Base-by-base conservation (phyloP, 2,888 invertebrate species). In the Rotaria socialis region DNA sequence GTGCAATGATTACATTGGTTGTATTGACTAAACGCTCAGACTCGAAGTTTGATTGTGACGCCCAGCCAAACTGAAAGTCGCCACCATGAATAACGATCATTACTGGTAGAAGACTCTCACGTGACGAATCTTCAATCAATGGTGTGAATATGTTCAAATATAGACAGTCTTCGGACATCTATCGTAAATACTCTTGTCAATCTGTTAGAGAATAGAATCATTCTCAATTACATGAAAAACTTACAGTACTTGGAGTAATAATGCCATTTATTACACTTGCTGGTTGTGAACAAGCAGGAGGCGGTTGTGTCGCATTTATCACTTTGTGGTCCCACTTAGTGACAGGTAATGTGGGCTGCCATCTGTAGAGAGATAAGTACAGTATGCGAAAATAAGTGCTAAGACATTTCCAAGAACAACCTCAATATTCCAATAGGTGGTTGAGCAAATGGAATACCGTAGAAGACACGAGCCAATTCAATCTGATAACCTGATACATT, bases 21-120 rank as follows among this genome's bases (percentile, higher is more conserved):
- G 89, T 86, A 27, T 90, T 89, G 4, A 27, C 50, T 27, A 91
- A 88, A 85, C 89, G 88, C 47, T 88, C 88, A 5, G 90, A 90
- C 75, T 90, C 90, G 88, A 90, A 89, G 88, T 90, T 89, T 85
- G 89, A 89, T 7, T 90, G 90, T 88, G 90, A 89, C 0, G 90
- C 90, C 5, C 4, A 3, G 4, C 16, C 16, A 24, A 89, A 89
- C 88, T 89, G 89, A 87, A 90, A 90, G 27, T 90, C 90, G 0
- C 91, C 91, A 10, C 90, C 91, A 87, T 91, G 91, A 7, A 91
- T 88, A 87, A 89, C 90, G 22, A 91, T 89, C 86, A 90, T 87
- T 52, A 90, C 90, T 0, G 91, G 90, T 86, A 74, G 27, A 84
- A 19, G 84, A 43, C n/a, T 41, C 43, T 0, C 10, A 22, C 6